Evolutionary conservation across 2,888 invertebrate genomes (phyloP).

Genomic region (Temnothorax unifasciatus): DNA sequence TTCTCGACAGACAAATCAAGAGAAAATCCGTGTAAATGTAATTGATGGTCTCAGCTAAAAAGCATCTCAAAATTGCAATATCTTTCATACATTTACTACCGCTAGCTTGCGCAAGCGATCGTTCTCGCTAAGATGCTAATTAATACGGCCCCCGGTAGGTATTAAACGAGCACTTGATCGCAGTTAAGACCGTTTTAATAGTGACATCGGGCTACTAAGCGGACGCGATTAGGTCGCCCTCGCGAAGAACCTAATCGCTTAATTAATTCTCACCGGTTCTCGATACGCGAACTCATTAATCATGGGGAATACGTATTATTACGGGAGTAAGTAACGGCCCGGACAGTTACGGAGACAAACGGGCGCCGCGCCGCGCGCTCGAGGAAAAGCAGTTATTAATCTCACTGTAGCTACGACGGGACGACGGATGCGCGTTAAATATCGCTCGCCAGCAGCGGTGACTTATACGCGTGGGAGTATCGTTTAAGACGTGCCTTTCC

Average conservation of each 20-base stretch:
- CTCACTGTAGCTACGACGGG: slow-evolving; percentile 41
- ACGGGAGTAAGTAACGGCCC: slow-evolving; percentile 24
- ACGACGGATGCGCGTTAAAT: slow-evolving; percentile 60
- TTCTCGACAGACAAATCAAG: neutral
- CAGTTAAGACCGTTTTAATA: slow-evolving; percentile 69
- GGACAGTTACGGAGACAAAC: slow-evolving; percentile 38
- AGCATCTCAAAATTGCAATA: neutral
- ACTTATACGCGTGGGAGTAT: slow-evolving; percentile 34
- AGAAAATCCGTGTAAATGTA: neutral
- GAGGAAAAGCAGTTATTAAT: slow-evolving; percentile 66
- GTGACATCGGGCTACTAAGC: slow-evolving; percentile 32
- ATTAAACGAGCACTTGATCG: slow-evolving; percentile 59
- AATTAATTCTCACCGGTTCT: slow-evolving; percentile 69
- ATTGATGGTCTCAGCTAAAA: neutral
- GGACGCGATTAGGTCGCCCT: slow-evolving; percentile 52
- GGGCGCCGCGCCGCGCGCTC: slow-evolving; percentile 24
- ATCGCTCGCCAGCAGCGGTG: slow-evolving; percentile 29
- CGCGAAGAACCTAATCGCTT: slow-evolving; percentile 54
- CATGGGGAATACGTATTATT: slow-evolving; percentile 47
- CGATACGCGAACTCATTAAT: slow-evolving; percentile 61
- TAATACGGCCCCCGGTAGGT: slow-evolving; percentile 48
- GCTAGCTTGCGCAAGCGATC: slow-evolving; percentile 38
- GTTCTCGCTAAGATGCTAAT: slow-evolving; percentile 53
- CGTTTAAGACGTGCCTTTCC: slow-evolving; percentile 38
- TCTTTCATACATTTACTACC: slow-evolving; percentile 8